phyloP scores from a whole-genome alignment of 1,140 invertebrate species.

The Bathynomus jamesi region DNA sequence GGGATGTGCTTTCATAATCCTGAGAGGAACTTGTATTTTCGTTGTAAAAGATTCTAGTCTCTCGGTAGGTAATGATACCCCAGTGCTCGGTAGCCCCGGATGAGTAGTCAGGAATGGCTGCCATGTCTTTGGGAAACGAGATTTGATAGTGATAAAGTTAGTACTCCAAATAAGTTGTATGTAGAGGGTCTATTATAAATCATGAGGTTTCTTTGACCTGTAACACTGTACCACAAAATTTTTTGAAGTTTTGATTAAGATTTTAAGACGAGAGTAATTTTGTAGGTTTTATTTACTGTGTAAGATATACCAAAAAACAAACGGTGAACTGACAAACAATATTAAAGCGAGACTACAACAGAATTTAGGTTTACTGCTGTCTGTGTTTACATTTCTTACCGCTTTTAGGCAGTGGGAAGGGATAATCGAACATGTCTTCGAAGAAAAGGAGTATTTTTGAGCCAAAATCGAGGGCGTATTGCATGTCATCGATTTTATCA shows the following conservation, averaged over 20 bases:
- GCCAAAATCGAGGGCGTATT: conserved; percentile 67
- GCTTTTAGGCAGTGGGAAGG: conserved; percentile 46
- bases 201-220: not conserved
- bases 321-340: too few species aligned
- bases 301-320: too few species aligned
- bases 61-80: conserved; percentile 81
- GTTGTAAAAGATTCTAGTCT: conserved; percentile 69
- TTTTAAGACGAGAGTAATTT: too few species aligned
- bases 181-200: not conserved
- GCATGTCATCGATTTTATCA: conserved; percentile 64
- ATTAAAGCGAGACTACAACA: too few species aligned
- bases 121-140: conserved; percentile 55
- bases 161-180: not conserved
- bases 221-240: not conserved
- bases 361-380: too few species aligned
- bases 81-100: conserved; percentile 68
- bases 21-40: conserved; percentile 55
- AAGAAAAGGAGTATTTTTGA: conserved; percentile 69
- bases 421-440: conserved; percentile 72
- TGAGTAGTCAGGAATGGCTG: conserved; percentile 83
- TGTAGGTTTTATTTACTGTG: too few species aligned
- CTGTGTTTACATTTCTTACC: conserved; percentile 19
- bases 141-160: not conserved
- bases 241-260: too few species aligned
- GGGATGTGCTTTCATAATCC: conserved; percentile 58